Evolutionary conservation across 2,113 vertebrate genomes (phyloP), one percentile per base, ranked within the genome.

Genomic region (Odontophorus gujanensis): DNA sequence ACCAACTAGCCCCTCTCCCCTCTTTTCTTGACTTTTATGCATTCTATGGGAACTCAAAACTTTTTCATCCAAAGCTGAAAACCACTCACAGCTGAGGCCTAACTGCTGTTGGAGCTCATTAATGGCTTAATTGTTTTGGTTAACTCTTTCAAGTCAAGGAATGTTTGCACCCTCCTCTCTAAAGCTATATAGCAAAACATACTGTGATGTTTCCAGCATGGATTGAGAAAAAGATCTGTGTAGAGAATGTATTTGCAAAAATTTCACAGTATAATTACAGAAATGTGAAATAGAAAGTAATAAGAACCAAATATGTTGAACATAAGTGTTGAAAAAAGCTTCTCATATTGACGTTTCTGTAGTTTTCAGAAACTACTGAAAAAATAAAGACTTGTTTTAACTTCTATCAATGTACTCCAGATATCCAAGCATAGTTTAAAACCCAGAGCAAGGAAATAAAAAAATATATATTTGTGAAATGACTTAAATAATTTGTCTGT

Each of bases 301-400:
- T 67, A 59, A 72, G 25, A 11, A 57, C 7, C 2, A 50, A 62
- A 13, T 75, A 14, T 36, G 73, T 68, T 79, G 34, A 85, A 51
- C 50, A 17, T 51, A 26, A 53, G 6, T 1, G 13, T 1, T 7
- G 2, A 3, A 22, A 9, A 19, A 48, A 30, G 3, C 32, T 8
- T 17, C 7, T 22, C 34, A 1, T 34, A 4, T 43, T 71, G 40
- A 40, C 40, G 12, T 40, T 40, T 40, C 12, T 12, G 40, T 11
- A 40, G 40, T 40, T 40, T 40, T 40, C 40, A 63, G 11, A 68
- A 87, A 53, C 14, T 42, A 7, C 20, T 76, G 8, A 43, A 73
- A 62, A 76, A 80, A 26, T 19, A 65, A 61, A 43, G 26, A 32
- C 4, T 21, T 21, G 2, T 16, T 3, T 0, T n/a, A 74, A 53